These are phyloP conservation scores for Philaethria dido DNA, from an alignment of 2,888 invertebrate genomes.

Conservation along the genomic window DNA sequence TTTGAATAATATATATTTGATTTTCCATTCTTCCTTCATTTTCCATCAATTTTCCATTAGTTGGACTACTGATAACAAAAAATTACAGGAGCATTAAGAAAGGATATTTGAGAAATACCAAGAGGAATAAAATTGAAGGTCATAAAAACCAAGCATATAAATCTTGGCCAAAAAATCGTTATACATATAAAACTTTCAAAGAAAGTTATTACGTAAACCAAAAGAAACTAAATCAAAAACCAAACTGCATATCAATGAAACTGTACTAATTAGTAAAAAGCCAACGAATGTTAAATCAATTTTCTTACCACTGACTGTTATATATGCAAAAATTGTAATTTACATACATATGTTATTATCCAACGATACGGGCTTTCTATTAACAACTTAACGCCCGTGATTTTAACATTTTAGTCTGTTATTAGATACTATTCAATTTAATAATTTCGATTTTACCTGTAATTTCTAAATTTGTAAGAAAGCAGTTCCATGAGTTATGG, in stretches of 20 bases:
- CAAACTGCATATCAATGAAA: neutral
- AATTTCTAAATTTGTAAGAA: neutral
- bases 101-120: too few relatives aligned
- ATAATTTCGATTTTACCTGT: too few relatives aligned
- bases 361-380: neutral
- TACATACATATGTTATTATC: constrained; percentile 18
- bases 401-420: neutral
- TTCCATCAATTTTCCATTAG: too few relatives aligned
- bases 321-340: constrained; percentile 8
- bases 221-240: constrained; percentile 3
- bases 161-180: neutral
- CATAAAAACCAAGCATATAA: too few relatives aligned
- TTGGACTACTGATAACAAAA: too few relatives aligned
- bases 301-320: neutral
- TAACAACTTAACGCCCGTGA: neutral
- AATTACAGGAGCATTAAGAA: too few relatives aligned
- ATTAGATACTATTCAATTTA: neutral
- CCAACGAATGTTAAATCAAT: constrained; percentile 1
- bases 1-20: too few relatives aligned
- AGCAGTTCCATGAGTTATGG: neutral
- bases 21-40: too few relatives aligned
- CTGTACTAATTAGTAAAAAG: constrained; percentile 11
- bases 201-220: constrained; percentile 23
- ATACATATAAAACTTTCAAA: neutral
- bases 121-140: too few relatives aligned